Evolutionary conservation across 1,140 invertebrate species (phyloP), one percentile per base, ranked within the genome.

Genomic region (Holcopasites calliopsidis): DNA sequence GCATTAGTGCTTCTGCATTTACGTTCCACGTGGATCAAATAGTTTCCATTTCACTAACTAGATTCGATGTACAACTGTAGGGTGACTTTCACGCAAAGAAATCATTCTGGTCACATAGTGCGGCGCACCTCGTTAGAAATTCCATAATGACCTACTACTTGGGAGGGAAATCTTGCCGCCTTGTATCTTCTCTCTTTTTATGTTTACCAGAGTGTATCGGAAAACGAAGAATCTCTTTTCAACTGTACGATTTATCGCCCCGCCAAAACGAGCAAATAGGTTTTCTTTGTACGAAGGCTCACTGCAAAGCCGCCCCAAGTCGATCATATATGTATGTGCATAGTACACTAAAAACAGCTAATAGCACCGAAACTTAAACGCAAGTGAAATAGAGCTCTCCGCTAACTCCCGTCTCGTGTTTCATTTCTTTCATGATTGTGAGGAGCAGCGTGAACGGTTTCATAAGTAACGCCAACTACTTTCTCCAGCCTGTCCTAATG

Each of bases 71-170:
- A 83, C 75, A 65, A 72, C 74, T 64, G 50, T 62, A 54, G 23
- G 50, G 69, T 78, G 61, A 83, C 82, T 83, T 83, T 83, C 82
- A 82, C 76, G 80, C 28, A 79, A 82, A 82, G 81, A 82, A 82
- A 82, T 83, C 66, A 81, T 82, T 81, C 83, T 76, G 42, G 82
- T 81, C 83, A 79, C 75, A 79, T 76, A 84, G 72, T 52, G 11
- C 33, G 79, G 52, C 82, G 68, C 79, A 44, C 79, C 82, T 82
- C 75, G 49, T 69, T 79, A 79, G 81, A 84, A 84, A 84, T 84
- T 78, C 82, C 62, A 49, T 84, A 75, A 70, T 78, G 79, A 76
- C 47, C 61, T 68, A 80, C 66, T 50, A 49, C 49, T n/a, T 66
- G 28, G 26, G 40, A 69, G 62, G 65, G 52, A 61, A 69, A 82